Base-by-base conservation (phyloP, 2,113 vertebrate species). In the Oxyura jamaicensis region DNA sequence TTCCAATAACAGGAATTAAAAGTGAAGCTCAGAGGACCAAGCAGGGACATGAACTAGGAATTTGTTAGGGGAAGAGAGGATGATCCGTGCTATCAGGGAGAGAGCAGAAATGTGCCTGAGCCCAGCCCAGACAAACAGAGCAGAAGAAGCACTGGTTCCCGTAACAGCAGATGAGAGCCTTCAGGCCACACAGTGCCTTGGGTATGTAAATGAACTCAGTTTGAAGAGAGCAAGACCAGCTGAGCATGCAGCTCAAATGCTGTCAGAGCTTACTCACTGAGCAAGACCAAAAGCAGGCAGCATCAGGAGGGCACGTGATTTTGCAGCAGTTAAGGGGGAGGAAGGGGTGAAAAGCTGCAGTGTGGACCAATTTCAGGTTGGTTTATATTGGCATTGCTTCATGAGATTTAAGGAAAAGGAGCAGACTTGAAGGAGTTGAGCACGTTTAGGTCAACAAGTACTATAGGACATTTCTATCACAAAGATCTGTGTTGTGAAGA, bases 251-350 rank as follows among this genome's bases (percentile, higher is more conserved):
- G 33, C 46, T 80, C 63, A 22, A 7, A 2, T 0, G 1, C n/a
- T 18, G 23, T 19, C 29, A 13, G 44, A 71, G 59, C 26, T 72
- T 0, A 0, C 36, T 42, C 0, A 0, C 36, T 14, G 65, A 55
- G 67, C n/a, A 3, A 1, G 22, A 18, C 17, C 62, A 41, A 41
- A 39, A 65, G 62, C 28, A 12, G 62, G 26, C 25, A n/a, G 22
- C 29, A 13, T 53, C 12, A n/a, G 60, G 29, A 53, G 17, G 20
- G 29, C 29, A 53, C 6, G 12, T 26, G 36, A 25, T 17, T 25
- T 50, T 50, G 48, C 22, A 52, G 48, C 29, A 42, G 15, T 10
- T 67, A 28, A 36, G 36, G 22, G 19, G 0, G 2, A 60, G 11
- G 23, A 62, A 6, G 20, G 36, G 4, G 39, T 78, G 84, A 41